Evolutionary conservation across 64 coral and sea anemone species (phyloP), one percentile per base, ranked within the genome.

Genomic region (Pocillopora verrucosa): DNA sequence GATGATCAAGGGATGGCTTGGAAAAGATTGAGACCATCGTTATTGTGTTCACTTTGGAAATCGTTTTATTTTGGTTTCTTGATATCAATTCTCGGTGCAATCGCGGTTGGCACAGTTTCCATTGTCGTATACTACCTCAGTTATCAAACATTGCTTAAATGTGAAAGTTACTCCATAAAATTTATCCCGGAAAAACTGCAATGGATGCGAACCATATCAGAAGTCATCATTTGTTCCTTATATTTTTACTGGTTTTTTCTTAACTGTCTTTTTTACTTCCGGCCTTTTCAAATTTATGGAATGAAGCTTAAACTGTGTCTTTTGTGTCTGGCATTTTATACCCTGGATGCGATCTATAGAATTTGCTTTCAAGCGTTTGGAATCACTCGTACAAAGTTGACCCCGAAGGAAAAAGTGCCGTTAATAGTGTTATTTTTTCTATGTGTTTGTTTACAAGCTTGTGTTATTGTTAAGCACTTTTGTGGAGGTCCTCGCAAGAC

Each of bases 51-150:
- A 22, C 12, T 77, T 16, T 58, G 45, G 75, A 58, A 77, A 22
- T 77, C 75, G 9, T 56, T 56, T 17, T 77, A 77, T 20, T 77
- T 77, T 56, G 75, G 75, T 10, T 77, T 77, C 56, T 35, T 77
- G 14, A 22, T 77, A 9, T 77, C 75, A 14, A 19, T 77, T 56
- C 19, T 56, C 15, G n/a, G 75, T 57, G 75, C 75, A 0, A 56
- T 41, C 17, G 0, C 56, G 6, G 75, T 77, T 56, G 75, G 75
- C 22, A 22, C 56, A 16, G 37, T 56, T 16, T 77, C 36, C 15
- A 77, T 77, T 56, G 4, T 77, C 0, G 19, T 41, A 5, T 77
- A 51, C 37, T 77, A 77, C 38, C 36, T 77, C 45, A 77, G 36
- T 20, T 77, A 51, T 56, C 36, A 77, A 77, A 77, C 75, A 5